phyloP scores from a whole-genome alignment of 1,140 invertebrate species.

The Ceratitis capitata region DNA sequence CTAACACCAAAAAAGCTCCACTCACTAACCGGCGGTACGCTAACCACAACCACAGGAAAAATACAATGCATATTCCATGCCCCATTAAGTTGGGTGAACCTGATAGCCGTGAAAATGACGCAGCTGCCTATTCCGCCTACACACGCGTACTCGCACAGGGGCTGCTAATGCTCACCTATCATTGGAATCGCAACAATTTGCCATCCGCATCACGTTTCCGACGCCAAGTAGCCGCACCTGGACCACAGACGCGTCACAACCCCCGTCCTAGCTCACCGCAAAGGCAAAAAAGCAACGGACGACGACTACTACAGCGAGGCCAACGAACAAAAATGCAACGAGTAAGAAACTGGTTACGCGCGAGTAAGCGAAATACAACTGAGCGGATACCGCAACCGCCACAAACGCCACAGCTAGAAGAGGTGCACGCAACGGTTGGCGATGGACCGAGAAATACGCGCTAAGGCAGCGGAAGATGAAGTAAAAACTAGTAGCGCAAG shows the following conservation, averaged over 20 bases:
- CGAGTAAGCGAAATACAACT: neutral
- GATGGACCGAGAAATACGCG: neutral
- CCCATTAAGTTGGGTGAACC: neutral
- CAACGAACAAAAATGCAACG: conserved; percentile 3
- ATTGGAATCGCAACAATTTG: conserved; percentile 29
- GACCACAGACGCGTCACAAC: conserved; percentile 22
- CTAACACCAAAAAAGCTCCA: neutral
- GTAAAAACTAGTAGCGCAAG: neutral
- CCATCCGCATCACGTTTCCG: neutral
- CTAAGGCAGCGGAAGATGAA: neutral
- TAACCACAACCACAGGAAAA: neutral
- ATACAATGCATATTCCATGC: conserved; percentile 34
- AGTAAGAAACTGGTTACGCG: neutral
- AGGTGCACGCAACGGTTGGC: neutral
- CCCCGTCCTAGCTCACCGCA: neutral
- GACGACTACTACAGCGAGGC: neutral
- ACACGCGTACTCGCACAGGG: neutral
- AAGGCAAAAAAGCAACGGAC: neutral
- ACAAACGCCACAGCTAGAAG: neutral
- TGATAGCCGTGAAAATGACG: neutral
- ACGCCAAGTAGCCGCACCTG: neutral
- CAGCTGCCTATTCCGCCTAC: neutral
- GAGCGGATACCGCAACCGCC: neutral
- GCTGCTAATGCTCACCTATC: neutral
- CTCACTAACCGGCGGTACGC: too few species aligned